Conservation (phyloP, 2,888 invertebrate genomes). For the Meteorus cinctellus region DNA sequence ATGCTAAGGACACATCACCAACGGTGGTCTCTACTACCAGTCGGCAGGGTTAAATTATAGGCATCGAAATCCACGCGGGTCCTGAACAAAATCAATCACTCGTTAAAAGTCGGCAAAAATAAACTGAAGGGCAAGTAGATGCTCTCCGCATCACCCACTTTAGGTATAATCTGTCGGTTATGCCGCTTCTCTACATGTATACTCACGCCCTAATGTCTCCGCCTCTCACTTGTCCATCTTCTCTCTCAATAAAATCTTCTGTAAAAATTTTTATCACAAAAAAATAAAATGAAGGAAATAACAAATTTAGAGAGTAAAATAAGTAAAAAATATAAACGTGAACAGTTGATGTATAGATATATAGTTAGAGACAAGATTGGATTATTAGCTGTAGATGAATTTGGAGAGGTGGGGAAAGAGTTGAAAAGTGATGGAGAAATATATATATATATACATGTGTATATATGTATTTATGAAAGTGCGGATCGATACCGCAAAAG, state of each 20-base stretch:
- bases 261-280: not conserved
- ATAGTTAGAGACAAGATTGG: not conserved
- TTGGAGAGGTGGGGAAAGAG: not conserved
- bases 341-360: not conserved
- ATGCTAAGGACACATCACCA: constrained; percentile 27
- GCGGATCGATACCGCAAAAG: constrained; percentile 14
- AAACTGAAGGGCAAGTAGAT: not conserved
- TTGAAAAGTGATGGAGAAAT: not conserved
- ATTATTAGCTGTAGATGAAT: constrained; percentile 25
- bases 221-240: not conserved
- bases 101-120: constrained; percentile 45
- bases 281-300: not conserved
- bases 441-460: not conserved
- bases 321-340: not conserved
- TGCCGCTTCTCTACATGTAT: constrained; percentile 30
- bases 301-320: not conserved
- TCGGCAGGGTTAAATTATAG: constrained; percentile 46
- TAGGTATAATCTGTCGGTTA: constrained; percentile 36
- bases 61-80: constrained; percentile 30
- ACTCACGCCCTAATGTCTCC: constrained; percentile 15
- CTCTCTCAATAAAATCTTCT: not conserved
- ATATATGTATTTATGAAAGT: constrained; percentile 1
- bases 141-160: constrained; percentile 14
- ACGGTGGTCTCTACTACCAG: constrained; percentile 42
- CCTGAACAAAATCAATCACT: constrained; percentile 47